These are phyloP conservation scores for Morus bassanus DNA, from an alignment of 2,797 vertebrate genomes.

Conservation along the genomic window DNA sequence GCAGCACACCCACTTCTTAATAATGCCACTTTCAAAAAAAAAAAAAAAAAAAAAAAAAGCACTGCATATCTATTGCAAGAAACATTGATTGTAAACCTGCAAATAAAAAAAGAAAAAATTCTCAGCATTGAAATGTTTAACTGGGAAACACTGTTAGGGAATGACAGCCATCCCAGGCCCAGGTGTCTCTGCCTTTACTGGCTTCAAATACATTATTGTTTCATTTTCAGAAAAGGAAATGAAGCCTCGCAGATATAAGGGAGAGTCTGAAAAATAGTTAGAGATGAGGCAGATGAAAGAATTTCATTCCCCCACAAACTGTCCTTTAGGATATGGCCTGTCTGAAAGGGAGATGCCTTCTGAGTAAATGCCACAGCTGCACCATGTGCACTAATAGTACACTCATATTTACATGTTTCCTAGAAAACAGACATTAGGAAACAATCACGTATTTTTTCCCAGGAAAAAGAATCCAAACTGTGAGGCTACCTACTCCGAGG, in stretches of 20 bases:
- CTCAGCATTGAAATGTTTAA: not conserved
- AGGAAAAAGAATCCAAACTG: slow-evolving; percentile 80
- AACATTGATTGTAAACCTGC: not conserved
- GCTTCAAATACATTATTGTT: not conserved
- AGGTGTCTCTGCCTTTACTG: not conserved
- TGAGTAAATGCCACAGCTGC: not conserved
- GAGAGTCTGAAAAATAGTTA: not conserved
- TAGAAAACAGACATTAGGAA: not conserved
- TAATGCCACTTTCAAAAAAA: not conserved
- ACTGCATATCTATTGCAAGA: not conserved
- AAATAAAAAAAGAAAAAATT: not conserved
- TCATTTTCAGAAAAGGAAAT: not conserved
- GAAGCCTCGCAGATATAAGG: rapidly evolving
- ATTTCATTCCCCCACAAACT: not conserved
- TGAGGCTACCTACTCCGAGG: slow-evolving; percentile 79
- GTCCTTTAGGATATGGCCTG: not conserved
- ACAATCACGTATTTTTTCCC: not conserved
- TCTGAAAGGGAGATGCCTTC: not conserved
- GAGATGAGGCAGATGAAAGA: not conserved
- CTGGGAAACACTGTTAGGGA: not conserved
- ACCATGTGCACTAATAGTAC: too few relatives aligned
- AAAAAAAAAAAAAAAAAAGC: not conserved
- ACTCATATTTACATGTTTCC: not conserved
- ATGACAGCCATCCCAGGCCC: not conserved
- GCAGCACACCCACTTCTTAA: not conserved